Evolutionary conservation across 2,113 vertebrate genomes (phyloP).

Genomic region (Archilochus colubris): DNA sequence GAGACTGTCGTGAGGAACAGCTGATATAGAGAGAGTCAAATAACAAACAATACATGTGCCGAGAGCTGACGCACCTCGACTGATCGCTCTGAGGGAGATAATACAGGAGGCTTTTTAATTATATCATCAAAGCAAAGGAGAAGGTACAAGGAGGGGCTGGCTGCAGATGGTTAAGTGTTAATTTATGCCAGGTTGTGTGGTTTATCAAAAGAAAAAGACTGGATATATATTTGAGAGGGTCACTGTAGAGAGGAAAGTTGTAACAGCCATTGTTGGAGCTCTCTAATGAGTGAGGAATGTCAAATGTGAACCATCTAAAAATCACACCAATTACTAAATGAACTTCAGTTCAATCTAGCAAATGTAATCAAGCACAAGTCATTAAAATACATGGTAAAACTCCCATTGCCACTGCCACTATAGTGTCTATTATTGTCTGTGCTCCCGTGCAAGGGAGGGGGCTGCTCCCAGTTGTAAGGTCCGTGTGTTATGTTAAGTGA

Average conservation of each 20-base stretch:
- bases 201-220: slow-evolving; percentile 52
- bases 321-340: slow-evolving; percentile 57
- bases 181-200: slow-evolving; percentile 41
- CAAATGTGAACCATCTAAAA: slow-evolving; percentile 27
- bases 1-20: background rate
- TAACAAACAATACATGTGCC: slow-evolving; percentile 6
- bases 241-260: slow-evolving; percentile 48
- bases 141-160: slow-evolving; percentile 43
- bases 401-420: slow-evolving; percentile 25
- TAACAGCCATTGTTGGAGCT: slow-evolving; percentile 37
- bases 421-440: slow-evolving; percentile 21
- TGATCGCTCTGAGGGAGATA: slow-evolving; percentile 13
- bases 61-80: slow-evolving; percentile 13
- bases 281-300: slow-evolving; percentile 55
- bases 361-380: slow-evolving; percentile 62
- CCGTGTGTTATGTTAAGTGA: slow-evolving; percentile 32
- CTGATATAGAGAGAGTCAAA: slow-evolving; percentile 5
- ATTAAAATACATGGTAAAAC: slow-evolving; percentile 53
- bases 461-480: slow-evolving; percentile 18
- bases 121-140: slow-evolving; percentile 52
- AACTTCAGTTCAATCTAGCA: slow-evolving; percentile 19
- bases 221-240: slow-evolving; percentile 42
- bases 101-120: slow-evolving; percentile 47
- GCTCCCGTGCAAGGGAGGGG: slow-evolving; percentile 21
- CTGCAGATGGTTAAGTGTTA: slow-evolving; percentile 61